Conservation (phyloP, 2,888 invertebrate species). For the Polymixis flavicincta region DNA sequence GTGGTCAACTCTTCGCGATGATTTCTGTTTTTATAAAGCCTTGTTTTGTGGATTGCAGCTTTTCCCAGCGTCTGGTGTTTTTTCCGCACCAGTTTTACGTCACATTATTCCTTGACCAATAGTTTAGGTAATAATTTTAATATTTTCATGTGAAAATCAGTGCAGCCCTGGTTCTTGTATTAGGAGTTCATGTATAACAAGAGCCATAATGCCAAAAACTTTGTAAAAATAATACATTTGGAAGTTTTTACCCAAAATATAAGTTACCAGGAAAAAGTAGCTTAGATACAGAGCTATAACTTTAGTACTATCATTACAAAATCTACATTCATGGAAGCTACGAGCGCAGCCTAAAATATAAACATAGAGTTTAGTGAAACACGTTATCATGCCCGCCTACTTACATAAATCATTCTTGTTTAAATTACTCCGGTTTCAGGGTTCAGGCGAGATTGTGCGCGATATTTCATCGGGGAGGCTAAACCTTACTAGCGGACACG, state of each 20-base stretch:
- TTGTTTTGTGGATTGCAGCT: not conserved
- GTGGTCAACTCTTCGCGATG: not conserved
- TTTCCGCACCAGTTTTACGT: not conserved
- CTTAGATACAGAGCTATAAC: slow-evolving; percentile 9
- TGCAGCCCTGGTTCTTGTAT: no score
- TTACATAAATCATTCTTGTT: slow-evolving; percentile 66
- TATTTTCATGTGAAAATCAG: no score
- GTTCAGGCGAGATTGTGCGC: slow-evolving; percentile 56
- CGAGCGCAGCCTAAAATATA: slow-evolving; percentile 42
- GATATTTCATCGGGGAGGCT: slow-evolving; percentile 58
- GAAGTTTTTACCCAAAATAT: not conserved
- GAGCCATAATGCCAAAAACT: no score
- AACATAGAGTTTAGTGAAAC: slow-evolving; percentile 57
- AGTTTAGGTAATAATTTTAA: no score
- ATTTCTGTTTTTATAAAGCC: not conserved
- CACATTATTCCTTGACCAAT: no score
- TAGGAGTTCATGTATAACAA: no score
- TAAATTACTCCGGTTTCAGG: slow-evolving; percentile 60
- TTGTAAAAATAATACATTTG: not conserved
- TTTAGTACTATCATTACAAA: slow-evolving; percentile 19
- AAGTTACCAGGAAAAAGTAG: not conserved
- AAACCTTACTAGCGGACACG: slow-evolving; percentile 50
- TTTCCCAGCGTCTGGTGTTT: no score
- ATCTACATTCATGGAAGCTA: slow-evolving; percentile 50
- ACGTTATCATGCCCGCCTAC: slow-evolving; percentile 58